phyloP scores from a whole-genome alignment of 2,113 vertebrate species.

The Toxotes chatareus region DNA sequence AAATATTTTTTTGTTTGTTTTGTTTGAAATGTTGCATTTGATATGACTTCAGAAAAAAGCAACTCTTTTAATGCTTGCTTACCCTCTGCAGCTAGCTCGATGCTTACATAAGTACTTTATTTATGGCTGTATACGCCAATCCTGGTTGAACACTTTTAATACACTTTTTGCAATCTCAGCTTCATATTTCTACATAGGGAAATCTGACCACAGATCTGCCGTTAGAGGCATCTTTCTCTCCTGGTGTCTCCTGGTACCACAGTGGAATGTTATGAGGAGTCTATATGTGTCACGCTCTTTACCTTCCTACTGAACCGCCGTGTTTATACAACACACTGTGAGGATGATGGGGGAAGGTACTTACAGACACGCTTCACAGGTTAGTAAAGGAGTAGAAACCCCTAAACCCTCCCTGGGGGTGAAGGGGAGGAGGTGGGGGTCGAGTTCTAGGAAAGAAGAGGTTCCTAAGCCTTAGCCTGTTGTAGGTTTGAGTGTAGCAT shows the following conservation, averaged over 20 bases:
- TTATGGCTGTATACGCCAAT: neutral
- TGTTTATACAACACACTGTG: conserved; percentile 62
- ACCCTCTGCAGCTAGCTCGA: too few species aligned
- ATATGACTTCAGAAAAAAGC: too few species aligned
- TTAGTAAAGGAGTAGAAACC: conserved; percentile 61
- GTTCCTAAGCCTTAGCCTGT: conserved; percentile 52
- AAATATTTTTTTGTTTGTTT: too few species aligned
- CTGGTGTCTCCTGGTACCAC: conserved; percentile 62
- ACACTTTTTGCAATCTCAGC: neutral
- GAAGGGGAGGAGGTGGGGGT: neutral
- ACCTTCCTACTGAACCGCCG: conserved; percentile 46
- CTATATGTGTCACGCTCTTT: conserved; percentile 57
- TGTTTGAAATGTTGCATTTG: too few species aligned
- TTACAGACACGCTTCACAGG: conserved; percentile 64
- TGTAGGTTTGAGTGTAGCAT: conserved; percentile 37
- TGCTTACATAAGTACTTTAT: too few species aligned
- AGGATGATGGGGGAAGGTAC: conserved; percentile 25
- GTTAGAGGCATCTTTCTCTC: conserved; percentile 27
- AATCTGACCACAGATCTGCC: conserved; percentile 24
- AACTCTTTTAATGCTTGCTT: too few species aligned
- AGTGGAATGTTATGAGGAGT: conserved; percentile 62
- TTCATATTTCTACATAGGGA: neutral
- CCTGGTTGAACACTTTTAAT: too few species aligned
- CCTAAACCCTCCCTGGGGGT: conserved; percentile 43
- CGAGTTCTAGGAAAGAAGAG: conserved; percentile 25